These are phyloP conservation scores for Leptopilina clavipes DNA, from an alignment of 1,140 invertebrate genomes.

Conservation along the genomic window DNA sequence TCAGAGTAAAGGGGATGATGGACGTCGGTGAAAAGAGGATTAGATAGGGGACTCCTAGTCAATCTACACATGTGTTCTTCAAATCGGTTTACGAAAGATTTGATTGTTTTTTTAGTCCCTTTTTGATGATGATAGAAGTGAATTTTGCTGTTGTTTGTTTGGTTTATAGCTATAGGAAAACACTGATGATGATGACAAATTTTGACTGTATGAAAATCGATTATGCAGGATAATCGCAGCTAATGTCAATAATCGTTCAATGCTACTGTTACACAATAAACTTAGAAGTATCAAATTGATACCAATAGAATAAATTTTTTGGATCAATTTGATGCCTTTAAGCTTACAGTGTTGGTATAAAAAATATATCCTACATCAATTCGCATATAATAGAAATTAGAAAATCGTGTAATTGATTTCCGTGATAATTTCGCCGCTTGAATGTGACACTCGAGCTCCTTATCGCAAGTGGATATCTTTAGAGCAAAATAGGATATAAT, in stretches of 20 bases:
- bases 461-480: constrained; percentile 44
- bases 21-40: constrained; percentile 26
- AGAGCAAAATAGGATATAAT: constrained; percentile 42
- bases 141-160: no score
- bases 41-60: constrained; percentile 24
- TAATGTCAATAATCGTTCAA: no score
- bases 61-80: background rate
- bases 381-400: no score
- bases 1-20: background rate
- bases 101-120: background rate
- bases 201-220: no score
- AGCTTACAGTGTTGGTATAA: no score
- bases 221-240: no score
- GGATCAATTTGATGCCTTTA: no score
- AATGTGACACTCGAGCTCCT: background rate
- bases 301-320: no score
- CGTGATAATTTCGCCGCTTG: constrained; percentile 27
- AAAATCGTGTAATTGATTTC: background rate
- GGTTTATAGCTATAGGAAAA: no score
- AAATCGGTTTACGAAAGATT: constrained; percentile 21
- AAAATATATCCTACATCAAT: background rate
- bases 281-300: no score
- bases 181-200: no score
- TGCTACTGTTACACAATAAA: no score
- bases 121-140: background rate